These are phyloP conservation scores for Amphiprion ocellaris DNA, from an alignment of 2,113 vertebrate genomes.

Conservation along the genomic window DNA sequence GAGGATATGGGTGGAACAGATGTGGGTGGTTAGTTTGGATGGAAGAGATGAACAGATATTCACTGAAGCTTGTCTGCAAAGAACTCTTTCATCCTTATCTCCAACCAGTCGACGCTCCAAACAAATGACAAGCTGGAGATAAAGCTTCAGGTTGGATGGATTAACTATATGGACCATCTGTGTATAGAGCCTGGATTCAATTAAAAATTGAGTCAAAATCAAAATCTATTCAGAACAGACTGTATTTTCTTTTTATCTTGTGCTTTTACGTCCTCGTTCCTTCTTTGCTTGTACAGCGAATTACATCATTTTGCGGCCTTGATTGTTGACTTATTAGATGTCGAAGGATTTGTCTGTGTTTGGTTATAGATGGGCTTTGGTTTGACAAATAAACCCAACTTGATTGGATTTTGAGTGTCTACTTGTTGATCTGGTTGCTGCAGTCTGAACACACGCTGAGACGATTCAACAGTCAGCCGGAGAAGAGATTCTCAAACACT, in stretches of 20 bases:
- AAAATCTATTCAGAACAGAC: not conserved
- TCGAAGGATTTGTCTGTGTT: not conserved
- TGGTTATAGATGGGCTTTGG: not conserved
- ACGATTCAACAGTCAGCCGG: conserved; percentile 37
- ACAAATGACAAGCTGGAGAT: conserved; percentile 54
- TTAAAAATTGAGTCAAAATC: not conserved
- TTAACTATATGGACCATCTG: conserved; percentile 10
- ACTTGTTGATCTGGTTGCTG: conserved; percentile 13
- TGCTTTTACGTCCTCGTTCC: not conserved
- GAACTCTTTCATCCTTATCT: conserved; percentile 75
- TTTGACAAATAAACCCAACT: conserved; percentile 44
- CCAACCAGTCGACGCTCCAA: conserved; percentile 39
- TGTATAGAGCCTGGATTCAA: not conserved
- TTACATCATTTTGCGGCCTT: not conserved
- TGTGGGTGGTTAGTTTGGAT: conserved; percentile 68
- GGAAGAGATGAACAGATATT: conserved; percentile 69
- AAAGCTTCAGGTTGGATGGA: conserved; percentile 28
- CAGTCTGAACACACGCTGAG: conserved; percentile 25
- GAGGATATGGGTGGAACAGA: conserved; percentile 58
- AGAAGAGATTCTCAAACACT: conserved; percentile 23
- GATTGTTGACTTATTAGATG: not conserved
- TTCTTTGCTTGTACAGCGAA: not conserved
- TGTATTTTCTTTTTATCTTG: too few species aligned
- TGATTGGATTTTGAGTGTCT: conserved; percentile 45
- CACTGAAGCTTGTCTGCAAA: conserved; percentile 49